A percentile compares a stretch with the other conserved stretches of the same genome.
phyloP scores from a whole-genome alignment of 2,888 invertebrate species.

The Flexamia atlantica region DNA sequence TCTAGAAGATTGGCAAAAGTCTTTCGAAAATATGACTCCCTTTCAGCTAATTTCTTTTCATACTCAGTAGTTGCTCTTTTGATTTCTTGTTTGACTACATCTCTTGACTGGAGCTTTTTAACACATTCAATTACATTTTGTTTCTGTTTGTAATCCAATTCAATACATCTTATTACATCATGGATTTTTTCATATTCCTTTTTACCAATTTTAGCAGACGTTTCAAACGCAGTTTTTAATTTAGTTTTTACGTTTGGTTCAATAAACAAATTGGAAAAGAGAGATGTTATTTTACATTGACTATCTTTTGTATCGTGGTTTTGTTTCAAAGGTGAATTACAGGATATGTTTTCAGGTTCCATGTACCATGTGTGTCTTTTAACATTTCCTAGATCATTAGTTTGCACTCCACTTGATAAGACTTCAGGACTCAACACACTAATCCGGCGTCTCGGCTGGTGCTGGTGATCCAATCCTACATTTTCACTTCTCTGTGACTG shows the following conservation, averaged over 20 bases:
- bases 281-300: not conserved
- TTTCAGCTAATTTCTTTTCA: not conserved
- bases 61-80: constrained; percentile 7
- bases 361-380: constrained; percentile 18
- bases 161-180: constrained; percentile 13
- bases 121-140: not conserved
- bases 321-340: not conserved
- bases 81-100: not conserved
- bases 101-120: not conserved
- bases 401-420: not conserved
- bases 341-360: constrained; percentile 10
- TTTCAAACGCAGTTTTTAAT: not conserved
- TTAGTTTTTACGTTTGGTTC: not conserved
- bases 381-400: not conserved
- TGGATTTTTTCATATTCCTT: constrained; percentile 6
- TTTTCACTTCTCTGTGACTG: not conserved
- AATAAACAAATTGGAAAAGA: not conserved
- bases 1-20: not conserved
- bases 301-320: not conserved
- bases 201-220: not conserved
- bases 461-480: not conserved
- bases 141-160: not conserved
- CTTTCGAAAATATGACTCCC: not conserved
- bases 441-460: not conserved
- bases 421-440: constrained; percentile 6